phyloP scores from a whole-genome alignment of 2,797 vertebrate genomes.

The Bothrops alternatus region DNA sequence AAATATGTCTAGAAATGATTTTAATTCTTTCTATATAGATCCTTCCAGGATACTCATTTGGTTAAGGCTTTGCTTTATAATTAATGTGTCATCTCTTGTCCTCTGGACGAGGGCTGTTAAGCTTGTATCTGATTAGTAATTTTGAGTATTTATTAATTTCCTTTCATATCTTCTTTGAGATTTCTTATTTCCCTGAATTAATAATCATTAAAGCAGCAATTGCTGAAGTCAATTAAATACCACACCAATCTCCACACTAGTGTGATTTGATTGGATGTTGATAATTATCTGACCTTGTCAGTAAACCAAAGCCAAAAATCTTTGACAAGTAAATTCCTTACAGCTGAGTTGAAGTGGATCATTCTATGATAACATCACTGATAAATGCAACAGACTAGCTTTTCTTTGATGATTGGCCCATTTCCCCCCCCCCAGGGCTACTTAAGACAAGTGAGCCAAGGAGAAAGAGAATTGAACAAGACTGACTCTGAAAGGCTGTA shows the following conservation, averaged over 20 bases:
- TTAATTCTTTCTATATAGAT: neutral
- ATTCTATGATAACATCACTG: neutral
- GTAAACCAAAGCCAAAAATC: constrained; percentile 10
- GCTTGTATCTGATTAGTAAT: neutral
- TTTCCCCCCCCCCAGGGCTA: neutral
- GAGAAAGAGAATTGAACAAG: neutral
- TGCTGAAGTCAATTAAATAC: neutral
- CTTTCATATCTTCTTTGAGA: neutral
- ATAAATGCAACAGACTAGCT: neutral
- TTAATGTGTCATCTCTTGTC: neutral
- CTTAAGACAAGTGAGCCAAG: neutral
- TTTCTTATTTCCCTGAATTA: neutral
- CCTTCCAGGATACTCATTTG: neutral
- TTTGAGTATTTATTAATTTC: neutral
- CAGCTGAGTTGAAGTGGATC: neutral
- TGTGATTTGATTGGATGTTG: constrained; percentile 4
- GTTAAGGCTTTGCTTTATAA: neutral
- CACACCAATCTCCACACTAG: neutral
- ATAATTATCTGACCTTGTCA: constrained; percentile 29
- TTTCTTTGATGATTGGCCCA: neutral
- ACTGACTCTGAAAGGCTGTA: neutral
- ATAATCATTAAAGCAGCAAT: neutral
- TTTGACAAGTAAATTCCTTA: constrained; percentile 12
- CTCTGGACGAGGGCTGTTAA: neutral
- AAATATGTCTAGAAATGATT: neutral